Percentiles rank a stretch among this genome's conserved stretches.
Conservation (phyloP, 2,888 invertebrate species). For the Brachyptera risi region DNA sequence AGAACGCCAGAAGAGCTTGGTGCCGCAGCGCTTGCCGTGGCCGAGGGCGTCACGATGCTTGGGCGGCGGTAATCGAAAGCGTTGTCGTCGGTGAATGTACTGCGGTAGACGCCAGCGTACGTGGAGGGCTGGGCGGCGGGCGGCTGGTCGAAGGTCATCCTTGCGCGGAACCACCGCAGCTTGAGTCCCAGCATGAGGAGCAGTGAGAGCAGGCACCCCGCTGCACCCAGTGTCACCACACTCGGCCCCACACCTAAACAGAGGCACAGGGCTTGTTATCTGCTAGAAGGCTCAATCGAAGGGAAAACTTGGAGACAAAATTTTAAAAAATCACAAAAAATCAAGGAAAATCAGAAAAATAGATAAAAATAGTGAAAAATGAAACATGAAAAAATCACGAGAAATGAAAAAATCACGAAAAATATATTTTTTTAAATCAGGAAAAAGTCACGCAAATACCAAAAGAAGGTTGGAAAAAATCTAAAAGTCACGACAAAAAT, state of each 20-base stretch:
- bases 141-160: constrained; percentile 38
- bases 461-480: too few relatives aligned
- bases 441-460: too few relatives aligned
- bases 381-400: too few relatives aligned
- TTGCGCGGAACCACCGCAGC: constrained; percentile 50
- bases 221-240: background rate
- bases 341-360: too few relatives aligned
- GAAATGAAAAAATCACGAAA: too few relatives aligned
- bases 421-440: too few relatives aligned
- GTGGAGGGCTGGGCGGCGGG: background rate
- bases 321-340: too few relatives aligned
- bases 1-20: background rate
- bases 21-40: background rate
- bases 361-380: too few relatives aligned
- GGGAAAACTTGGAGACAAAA: too few relatives aligned
- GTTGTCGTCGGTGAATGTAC: constrained; percentile 20
- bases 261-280: too few relatives aligned
- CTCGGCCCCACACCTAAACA: background rate
- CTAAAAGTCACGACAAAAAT: too few relatives aligned
- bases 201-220: constrained; percentile 5
- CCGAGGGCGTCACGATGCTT: constrained; percentile 18
- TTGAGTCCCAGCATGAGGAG: constrained; percentile 44
- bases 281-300: too few relatives aligned
- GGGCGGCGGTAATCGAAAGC: constrained; percentile 29
- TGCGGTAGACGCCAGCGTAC: constrained; percentile 7